These are phyloP conservation scores for Cantharis nigra DNA, from an alignment of 2,888 invertebrate genomes.

Conservation along the genomic window DNA sequence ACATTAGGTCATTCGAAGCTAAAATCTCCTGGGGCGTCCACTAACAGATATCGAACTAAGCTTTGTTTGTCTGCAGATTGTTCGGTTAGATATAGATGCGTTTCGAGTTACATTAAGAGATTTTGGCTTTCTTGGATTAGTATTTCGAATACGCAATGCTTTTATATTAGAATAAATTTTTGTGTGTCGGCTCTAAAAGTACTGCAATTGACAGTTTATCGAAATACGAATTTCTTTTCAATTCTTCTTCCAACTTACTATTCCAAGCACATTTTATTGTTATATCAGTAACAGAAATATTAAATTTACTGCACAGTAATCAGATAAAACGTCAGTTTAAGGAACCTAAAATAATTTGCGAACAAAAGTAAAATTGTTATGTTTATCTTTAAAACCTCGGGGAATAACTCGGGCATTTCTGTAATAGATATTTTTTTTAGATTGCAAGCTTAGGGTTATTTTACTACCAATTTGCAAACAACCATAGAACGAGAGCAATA, in stretches of 20 bases:
- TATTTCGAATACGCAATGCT: constrained; percentile 1
- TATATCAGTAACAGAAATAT: constrained; percentile 23
- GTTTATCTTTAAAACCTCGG: constrained; percentile 25
- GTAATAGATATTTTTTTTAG: background rate
- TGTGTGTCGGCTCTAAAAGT: background rate
- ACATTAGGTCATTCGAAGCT: constrained; percentile 35
- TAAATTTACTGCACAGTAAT: constrained; percentile 23
- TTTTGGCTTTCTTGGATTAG: constrained; percentile 9
- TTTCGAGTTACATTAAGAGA: constrained; percentile 16
- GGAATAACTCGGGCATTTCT: constrained; percentile 12
- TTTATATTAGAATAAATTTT: background rate
- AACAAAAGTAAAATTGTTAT: constrained; percentile 29
- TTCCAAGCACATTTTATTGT: constrained; percentile 19
- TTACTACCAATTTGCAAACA: background rate
- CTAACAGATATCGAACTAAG: constrained; percentile 30
- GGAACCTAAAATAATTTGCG: constrained; percentile 27
- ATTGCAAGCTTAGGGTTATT: background rate
- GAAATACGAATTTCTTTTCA: constrained; percentile 7
- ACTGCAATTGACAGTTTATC: constrained; percentile 20
- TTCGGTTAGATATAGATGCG: constrained; percentile 29
- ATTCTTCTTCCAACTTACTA: constrained; percentile 9
- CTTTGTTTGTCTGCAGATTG: constrained; percentile 34
- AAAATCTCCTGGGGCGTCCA: constrained; percentile 23
- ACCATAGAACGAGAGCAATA: background rate
- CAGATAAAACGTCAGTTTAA: constrained; percentile 27